Evolutionary conservation across 1,140 invertebrate species (phyloP), one percentile per base, ranked within the genome.

Genomic region (Druon quercuslanigerum): DNA sequence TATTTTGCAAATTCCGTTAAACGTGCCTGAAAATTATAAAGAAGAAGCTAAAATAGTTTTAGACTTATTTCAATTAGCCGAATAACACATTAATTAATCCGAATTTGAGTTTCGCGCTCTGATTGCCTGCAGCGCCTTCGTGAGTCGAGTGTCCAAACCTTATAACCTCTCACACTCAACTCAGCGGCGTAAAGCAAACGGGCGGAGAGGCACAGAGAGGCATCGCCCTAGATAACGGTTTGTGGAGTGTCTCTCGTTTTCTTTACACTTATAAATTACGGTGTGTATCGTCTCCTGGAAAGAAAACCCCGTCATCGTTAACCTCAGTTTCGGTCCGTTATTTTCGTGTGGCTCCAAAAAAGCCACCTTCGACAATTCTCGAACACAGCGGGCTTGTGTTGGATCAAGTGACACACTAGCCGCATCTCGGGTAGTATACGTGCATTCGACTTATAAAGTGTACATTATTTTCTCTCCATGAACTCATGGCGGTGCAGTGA

Each of bases 181-280:
- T 46, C 40, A 56, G 57, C 57, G 14, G 57, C 79, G 83, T 79
- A 79, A 83, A 81, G 75, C 74, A 79, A 83, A 77, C 51, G 77
- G 82, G 82, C 81, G n/a, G n/a, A n/a, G n/a, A n/a, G n/a, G n/a
- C n/a, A n/a, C n/a, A 78, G 80, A 86, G 87, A 88, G 88, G 87
- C 89, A 90, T 90, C 89, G 89, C 88, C 88, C 88, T 87, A 90
- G 88, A 90, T 90, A 90, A 90, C 88, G 88, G 88, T 90, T 89
- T 86, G 85, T 86, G 87, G 80, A 76, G 52, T 74, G 73, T 75
- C 60, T 75, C 40, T 72, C 73, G 78, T 74, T 60, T 70, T 75
- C 76, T 79, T 75, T 57, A 50, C 40, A 72, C 40, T 72, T 70
- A 72, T 60, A 74, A 72, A 75, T 52, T 72, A 17, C 33, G 71